These are phyloP conservation scores for Manacus vitellinus DNA, from an alignment of 2,113 vertebrate genomes.

Conservation along the genomic window DNA sequence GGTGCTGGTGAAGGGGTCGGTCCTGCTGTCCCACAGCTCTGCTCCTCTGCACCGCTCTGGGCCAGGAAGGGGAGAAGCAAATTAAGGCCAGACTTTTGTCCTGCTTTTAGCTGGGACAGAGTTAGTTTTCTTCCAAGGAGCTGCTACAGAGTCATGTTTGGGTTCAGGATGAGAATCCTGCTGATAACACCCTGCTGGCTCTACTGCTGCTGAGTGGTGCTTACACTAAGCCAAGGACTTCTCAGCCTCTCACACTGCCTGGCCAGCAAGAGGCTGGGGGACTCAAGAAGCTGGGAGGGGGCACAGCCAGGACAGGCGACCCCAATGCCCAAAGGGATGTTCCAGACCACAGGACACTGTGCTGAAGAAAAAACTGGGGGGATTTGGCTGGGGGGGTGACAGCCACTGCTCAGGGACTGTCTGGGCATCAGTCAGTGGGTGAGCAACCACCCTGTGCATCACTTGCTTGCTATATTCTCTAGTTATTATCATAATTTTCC, in stretches of 20 bases:
- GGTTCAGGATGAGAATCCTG: neutral
- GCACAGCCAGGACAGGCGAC: neutral
- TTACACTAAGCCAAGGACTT: neutral
- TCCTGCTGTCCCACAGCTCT: fast-evolving
- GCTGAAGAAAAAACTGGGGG: neutral
- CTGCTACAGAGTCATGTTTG: neutral
- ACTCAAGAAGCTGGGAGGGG: neutral
- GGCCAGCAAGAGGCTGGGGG: neutral
- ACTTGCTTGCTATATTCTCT: neutral
- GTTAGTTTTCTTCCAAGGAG: neutral
- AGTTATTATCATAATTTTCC: neutral
- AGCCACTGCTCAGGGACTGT: neutral
- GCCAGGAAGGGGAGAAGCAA: neutral
- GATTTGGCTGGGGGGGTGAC: neutral
- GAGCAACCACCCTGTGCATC: neutral
- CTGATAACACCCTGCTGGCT: neutral
- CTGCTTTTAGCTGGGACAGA: neutral
- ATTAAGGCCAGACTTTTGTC: neutral
- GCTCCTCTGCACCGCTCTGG: neutral
- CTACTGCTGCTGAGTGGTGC: neutral
- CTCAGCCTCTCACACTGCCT: neutral
- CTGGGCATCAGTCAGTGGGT: neutral
- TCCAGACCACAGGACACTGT: fast-evolving
- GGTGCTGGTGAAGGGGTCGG: neutral
- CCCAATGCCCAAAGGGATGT: neutral